Conservation (phyloP, 2,113 vertebrate species). For the Pseudonaja textilis region DNA sequence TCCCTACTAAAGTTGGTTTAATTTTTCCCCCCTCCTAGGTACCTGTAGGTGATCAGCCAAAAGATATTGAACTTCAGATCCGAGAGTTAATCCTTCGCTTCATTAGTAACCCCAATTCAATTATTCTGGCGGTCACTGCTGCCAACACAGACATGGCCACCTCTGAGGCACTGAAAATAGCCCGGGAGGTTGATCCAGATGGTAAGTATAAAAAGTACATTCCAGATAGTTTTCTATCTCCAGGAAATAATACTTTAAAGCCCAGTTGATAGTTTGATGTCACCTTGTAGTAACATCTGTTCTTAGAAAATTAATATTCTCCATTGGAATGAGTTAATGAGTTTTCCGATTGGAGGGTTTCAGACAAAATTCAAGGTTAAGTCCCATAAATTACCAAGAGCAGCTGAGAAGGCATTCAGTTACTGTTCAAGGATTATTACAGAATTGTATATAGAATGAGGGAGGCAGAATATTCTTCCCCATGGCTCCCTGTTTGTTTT, state of each 20-base stretch:
- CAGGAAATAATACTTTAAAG: background rate
- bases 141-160: slow-evolving; percentile 99
- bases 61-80: slow-evolving; percentile 97
- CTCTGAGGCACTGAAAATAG: slow-evolving; percentile 95
- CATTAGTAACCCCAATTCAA: slow-evolving; percentile 97
- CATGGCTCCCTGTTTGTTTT: background rate
- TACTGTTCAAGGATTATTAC: background rate
- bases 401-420: background rate
- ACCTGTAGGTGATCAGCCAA: slow-evolving; percentile 95
- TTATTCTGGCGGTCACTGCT: slow-evolving; percentile 95
- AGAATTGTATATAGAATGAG: background rate
- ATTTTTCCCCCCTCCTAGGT: slow-evolving; percentile 69
- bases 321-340: background rate
- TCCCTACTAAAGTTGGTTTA: background rate
- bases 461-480: too few species aligned
- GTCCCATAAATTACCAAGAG: background rate
- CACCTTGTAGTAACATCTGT: background rate
- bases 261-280: background rate
- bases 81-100: slow-evolving; percentile 91
- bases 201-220: slow-evolving; percentile 71
- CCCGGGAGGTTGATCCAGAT: slow-evolving; percentile 93
- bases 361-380: background rate
- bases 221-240: background rate
- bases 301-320: background rate
- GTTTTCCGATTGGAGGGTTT: background rate